These are phyloP conservation scores for Styela plicata DNA, from an alignment of 23 tunicate species.

Conservation along the genomic window DNA sequence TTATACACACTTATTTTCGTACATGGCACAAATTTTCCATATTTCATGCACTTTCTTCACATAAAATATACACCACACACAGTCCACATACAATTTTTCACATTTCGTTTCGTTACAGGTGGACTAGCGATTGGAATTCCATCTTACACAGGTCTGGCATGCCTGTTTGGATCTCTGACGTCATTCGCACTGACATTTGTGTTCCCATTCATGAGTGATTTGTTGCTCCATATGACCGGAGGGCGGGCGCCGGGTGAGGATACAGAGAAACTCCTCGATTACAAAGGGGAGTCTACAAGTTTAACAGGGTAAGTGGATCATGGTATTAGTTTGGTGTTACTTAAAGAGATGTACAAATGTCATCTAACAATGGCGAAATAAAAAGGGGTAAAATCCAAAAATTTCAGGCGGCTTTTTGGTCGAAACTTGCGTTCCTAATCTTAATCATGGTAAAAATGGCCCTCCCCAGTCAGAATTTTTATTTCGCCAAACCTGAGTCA, in stretches of 20 bases:
- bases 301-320: neutral
- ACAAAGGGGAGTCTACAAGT: neutral
- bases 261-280: neutral
- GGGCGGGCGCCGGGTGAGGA: slow-evolving; percentile 1
- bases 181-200: slow-evolving; percentile 20
- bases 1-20: too few relatives aligned
- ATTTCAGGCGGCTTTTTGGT: too few relatives aligned
- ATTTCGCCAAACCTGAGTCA: too few relatives aligned
- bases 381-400: too few relatives aligned
- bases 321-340: too few relatives aligned
- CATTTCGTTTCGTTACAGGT: slow-evolving; percentile 9
- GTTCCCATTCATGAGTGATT: slow-evolving; percentile 27
- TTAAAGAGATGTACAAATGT: too few relatives aligned
- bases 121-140: slow-evolving; percentile 18
- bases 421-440: too few relatives aligned
- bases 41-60: too few relatives aligned
- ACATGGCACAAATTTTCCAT: too few relatives aligned
- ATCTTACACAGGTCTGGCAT: slow-evolving; percentile 15
- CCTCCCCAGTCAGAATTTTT: too few relatives aligned
- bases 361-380: too few relatives aligned
- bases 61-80: neutral
- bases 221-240: slow-evolving; percentile 17
- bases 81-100: neutral
- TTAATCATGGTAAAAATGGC: too few relatives aligned
- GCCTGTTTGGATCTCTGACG: slow-evolving; percentile 30